phyloP scores from a whole-genome alignment of 2,113 vertebrate species.

The Phalacrocorax carbo region DNA sequence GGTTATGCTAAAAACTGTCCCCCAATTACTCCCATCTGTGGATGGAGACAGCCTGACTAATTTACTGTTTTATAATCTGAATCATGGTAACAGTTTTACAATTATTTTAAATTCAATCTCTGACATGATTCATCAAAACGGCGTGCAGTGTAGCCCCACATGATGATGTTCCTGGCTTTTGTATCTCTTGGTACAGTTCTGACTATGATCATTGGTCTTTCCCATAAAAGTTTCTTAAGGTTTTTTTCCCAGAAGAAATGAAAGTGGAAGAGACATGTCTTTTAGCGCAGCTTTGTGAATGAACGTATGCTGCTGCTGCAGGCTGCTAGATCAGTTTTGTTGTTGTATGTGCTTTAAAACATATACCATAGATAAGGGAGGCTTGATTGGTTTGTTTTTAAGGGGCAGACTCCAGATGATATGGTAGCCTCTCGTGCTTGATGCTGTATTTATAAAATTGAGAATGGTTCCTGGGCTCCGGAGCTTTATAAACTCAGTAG shows the following conservation, averaged over 20 bases:
- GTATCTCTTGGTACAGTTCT: constrained; percentile 48
- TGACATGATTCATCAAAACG: constrained; percentile 44
- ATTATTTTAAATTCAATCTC: constrained; percentile 54
- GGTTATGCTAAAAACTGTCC: constrained; percentile 40
- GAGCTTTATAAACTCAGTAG: neutral
- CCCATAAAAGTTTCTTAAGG: constrained; percentile 41
- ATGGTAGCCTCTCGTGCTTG: neutral
- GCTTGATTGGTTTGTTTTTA: neutral
- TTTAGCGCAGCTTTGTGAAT: constrained; percentile 41
- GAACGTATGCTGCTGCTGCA: neutral
- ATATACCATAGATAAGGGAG: neutral
- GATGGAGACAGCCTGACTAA: constrained; percentile 17
- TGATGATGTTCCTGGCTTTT: constrained; percentile 52
- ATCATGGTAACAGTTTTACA: constrained; percentile 61
- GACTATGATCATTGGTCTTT: constrained; percentile 11
- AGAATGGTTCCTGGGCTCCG: neutral
- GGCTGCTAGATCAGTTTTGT: neutral
- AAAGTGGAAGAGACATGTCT: constrained; percentile 27
- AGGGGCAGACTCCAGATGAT: neutral
- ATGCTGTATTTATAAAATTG: neutral
- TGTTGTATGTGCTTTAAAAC: neutral
- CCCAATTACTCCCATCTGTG: neutral
- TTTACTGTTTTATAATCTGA: constrained; percentile 54
- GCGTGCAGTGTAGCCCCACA: neutral
- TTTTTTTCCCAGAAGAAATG: constrained; percentile 30